These are phyloP conservation scores for Ahaetulla prasina DNA, from an alignment of 2,113 vertebrate genomes.

Conservation along the genomic window DNA sequence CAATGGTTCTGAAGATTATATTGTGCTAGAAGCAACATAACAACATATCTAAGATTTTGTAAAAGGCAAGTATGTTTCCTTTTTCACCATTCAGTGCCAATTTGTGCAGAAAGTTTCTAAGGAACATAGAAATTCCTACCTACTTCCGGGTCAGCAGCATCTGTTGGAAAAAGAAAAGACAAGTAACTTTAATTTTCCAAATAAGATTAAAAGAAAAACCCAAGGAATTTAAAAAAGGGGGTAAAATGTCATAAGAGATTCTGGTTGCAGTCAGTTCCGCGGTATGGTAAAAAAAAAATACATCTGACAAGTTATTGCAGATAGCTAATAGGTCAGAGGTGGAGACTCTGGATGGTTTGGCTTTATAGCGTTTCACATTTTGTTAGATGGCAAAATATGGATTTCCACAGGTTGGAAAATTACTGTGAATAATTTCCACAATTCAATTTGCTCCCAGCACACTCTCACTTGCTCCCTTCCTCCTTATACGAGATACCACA, in stretches of 20 bases:
- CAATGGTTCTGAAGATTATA: neutral
- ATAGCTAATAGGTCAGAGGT: neutral
- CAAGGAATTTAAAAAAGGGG: neutral
- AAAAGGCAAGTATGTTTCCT: neutral
- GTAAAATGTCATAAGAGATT: neutral
- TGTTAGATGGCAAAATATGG: neutral
- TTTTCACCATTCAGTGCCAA: neutral
- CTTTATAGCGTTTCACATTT: neutral
- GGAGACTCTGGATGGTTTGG: no score
- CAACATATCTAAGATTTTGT: neutral
- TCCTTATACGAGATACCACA: no score
- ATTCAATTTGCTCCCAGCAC: neutral
- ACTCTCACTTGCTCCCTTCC: neutral
- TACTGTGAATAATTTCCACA: neutral
- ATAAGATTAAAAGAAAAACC: neutral
- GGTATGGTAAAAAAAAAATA: neutral
- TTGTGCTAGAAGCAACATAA: neutral
- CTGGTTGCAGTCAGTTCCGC: neutral
- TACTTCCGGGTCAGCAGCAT: neutral
- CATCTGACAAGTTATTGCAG: neutral
- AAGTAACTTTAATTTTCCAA: neutral
- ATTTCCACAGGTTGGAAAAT: neutral
- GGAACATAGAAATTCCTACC: neutral
- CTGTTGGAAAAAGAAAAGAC: neutral
- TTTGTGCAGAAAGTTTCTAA: neutral